Evolutionary conservation across 64 coral and sea anemone species (phyloP).

Genomic region (Catalaphyllia jardinei): DNA sequence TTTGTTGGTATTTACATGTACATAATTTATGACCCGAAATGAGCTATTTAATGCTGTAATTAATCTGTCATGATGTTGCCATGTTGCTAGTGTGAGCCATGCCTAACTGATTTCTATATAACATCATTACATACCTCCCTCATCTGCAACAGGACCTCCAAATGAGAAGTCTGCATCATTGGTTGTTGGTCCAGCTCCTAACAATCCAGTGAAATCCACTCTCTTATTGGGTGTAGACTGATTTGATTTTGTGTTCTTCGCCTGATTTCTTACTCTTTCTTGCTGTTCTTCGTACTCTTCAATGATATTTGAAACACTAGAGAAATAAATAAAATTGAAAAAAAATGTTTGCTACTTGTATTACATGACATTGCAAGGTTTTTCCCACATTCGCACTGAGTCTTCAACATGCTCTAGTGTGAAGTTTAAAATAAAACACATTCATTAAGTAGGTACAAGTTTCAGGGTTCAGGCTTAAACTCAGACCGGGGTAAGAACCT

Average conservation of each 20-base stretch:
- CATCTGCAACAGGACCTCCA: constrained; percentile 82
- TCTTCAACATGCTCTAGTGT: too few relatives aligned
- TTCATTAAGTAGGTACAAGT: too few relatives aligned
- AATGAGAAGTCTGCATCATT: constrained; percentile 92
- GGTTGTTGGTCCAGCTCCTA: constrained; percentile 52
- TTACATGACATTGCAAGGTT: too few relatives aligned
- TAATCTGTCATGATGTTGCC: too few relatives aligned
- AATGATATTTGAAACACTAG: constrained; percentile 90
- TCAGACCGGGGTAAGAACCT: too few relatives aligned
- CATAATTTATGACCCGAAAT: too few relatives aligned
- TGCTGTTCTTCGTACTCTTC: constrained; percentile 85
- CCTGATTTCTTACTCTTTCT: constrained; percentile 44
- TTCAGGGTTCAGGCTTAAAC: too few relatives aligned
- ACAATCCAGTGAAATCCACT: constrained; percentile 58
- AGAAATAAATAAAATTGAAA: neutral
- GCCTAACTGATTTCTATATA: neutral
- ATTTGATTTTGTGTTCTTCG: constrained; percentile 12
- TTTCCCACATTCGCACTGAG: too few relatives aligned
- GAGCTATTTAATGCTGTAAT: too few relatives aligned
- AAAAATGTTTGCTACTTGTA: neutral
- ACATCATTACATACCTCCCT: constrained; percentile 28
- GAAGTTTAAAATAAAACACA: too few relatives aligned
- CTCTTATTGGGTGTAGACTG: constrained; percentile 63
- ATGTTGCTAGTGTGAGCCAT: too few relatives aligned
- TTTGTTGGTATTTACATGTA: too few relatives aligned